These are phyloP conservation scores for Doryteuthis pealeii DNA, from an alignment of 1,140 invertebrate species.

Conservation along the genomic window DNA sequence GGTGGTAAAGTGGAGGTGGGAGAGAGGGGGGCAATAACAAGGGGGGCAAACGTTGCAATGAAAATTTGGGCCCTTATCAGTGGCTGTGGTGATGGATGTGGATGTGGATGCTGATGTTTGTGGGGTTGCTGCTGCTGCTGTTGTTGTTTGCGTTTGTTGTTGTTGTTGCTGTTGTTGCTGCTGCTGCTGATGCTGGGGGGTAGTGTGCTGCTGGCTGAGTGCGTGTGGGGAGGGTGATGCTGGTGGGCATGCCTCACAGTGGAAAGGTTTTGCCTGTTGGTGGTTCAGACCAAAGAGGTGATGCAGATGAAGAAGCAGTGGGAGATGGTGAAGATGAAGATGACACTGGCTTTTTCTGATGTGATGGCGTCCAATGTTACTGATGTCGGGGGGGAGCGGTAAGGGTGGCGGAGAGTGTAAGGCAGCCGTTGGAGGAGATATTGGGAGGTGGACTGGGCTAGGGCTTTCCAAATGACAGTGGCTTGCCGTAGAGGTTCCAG, in stretches of 20 bases:
- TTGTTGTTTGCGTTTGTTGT: too few species aligned
- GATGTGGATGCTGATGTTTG: too few species aligned
- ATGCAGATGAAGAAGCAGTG: neutral
- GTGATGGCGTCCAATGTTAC: neutral
- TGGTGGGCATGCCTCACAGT: neutral
- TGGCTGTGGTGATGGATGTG: neutral
- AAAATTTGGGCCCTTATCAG: neutral
- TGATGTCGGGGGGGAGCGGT: neutral
- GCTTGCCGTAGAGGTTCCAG: neutral
- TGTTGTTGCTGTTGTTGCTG: too few species aligned
- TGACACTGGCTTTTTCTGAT: neutral
- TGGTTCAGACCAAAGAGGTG: neutral
- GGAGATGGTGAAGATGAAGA: neutral
- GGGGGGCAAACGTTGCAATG: neutral
- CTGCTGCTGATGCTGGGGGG: neutral
- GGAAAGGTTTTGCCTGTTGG: neutral
- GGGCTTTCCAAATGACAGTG: neutral
- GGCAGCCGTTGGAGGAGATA: neutral
- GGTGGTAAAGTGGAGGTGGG: neutral
- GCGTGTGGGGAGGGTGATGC: neutral
- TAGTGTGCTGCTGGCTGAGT: too few species aligned
- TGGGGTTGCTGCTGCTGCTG: too few species aligned
- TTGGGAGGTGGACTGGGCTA: neutral
- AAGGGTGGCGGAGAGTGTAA: neutral
- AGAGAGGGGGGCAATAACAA: neutral